These are phyloP conservation scores for Acronicta psi DNA, from an alignment of 2,888 invertebrate genomes.

Conservation along the genomic window DNA sequence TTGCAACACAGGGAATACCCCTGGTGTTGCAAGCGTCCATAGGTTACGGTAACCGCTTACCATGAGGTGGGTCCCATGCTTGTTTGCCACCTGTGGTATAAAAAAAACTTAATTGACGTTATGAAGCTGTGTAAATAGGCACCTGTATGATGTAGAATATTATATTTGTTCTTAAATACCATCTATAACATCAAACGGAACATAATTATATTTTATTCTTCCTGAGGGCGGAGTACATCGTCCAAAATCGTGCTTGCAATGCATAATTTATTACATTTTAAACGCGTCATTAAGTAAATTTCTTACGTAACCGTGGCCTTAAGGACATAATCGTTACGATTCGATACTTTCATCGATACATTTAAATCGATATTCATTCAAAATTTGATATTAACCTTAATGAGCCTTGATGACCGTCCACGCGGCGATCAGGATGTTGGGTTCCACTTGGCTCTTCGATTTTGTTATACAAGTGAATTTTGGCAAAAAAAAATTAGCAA, in stretches of 20 bases:
- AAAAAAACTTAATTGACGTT: too few species aligned
- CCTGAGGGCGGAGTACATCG: conserved; percentile 28
- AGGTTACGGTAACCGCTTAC: too few species aligned
- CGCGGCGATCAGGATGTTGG: conserved; percentile 53
- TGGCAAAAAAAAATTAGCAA: too few species aligned
- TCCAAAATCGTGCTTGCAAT: conserved; percentile 44
- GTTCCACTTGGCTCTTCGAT: conserved; percentile 47
- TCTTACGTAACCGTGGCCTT: conserved; percentile 56
- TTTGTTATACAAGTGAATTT: too few species aligned
- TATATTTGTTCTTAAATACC: neutral
- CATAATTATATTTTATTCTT: conserved; percentile 30
- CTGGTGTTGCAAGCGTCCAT: too few species aligned
- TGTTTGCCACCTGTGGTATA: too few species aligned
- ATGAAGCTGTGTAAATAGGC: too few species aligned
- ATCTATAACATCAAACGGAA: conserved; percentile 7
- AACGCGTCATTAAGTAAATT: conserved; percentile 73
- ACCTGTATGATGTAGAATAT: too few species aligned
- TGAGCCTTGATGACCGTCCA: conserved; percentile 81
- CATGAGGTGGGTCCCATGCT: too few species aligned
- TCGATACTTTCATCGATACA: conserved; percentile 84
- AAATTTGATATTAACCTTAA: conserved; percentile 86
- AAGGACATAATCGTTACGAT: conserved; percentile 76
- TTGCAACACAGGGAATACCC: too few species aligned
- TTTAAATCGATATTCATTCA: conserved; percentile 82
- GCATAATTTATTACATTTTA: conserved; percentile 60